Conservation (phyloP, 2,113 vertebrate genomes). For the Callocephalon fimbriatum region DNA sequence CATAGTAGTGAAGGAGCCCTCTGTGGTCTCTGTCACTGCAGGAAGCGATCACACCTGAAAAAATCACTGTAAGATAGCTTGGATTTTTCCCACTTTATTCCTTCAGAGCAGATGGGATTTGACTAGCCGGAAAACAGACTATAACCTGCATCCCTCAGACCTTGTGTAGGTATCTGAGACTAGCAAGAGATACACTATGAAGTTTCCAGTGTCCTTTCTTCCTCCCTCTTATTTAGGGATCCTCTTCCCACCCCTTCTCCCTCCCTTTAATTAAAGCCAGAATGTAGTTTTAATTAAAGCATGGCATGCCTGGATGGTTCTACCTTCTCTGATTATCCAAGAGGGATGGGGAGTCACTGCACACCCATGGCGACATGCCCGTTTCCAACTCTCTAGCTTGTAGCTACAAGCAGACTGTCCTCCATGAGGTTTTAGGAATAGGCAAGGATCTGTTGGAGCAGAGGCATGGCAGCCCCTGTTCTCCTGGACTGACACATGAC, state of each 20-base stretch:
- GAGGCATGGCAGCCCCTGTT: not conserved
- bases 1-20: not conserved
- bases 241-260: not conserved
- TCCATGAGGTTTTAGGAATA: not conserved
- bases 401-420: not conserved
- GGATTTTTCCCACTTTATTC: not conserved
- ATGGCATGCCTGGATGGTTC: not conserved
- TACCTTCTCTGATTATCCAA: not conserved
- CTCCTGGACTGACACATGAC: not conserved
- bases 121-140: not conserved
- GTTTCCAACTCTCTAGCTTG: not conserved
- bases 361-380: rapidly evolving
- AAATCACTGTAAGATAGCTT: not conserved
- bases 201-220: not conserved
- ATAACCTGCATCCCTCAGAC: not conserved
- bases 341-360: not conserved
- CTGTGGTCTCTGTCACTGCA: not conserved
- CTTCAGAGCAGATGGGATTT: not conserved
- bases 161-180: rapidly evolving
- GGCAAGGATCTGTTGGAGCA: not conserved
- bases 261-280: not conserved
- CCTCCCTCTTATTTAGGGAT: not conserved
- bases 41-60: not conserved
- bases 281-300: not conserved
- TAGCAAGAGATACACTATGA: not conserved